Conservation (phyloP, 2,888 invertebrate genomes). For the Pammene fasciana region DNA sequence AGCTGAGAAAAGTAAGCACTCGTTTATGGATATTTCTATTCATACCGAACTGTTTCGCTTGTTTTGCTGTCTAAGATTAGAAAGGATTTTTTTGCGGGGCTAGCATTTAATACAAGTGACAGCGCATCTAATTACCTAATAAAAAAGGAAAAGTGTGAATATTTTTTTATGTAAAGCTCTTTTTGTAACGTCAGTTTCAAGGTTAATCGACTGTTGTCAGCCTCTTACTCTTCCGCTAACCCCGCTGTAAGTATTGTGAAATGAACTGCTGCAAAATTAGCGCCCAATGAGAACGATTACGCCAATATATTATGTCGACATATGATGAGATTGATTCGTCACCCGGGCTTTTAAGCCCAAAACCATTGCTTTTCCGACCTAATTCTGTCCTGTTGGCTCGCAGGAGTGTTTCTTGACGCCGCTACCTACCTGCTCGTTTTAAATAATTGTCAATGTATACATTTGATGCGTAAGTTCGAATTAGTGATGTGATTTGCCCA, state of each 20-base stretch:
- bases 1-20: neutral
- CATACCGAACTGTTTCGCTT: neutral
- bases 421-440: neutral
- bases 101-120: neutral
- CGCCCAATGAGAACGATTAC: conserved; percentile 4
- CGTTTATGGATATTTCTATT: too few relatives aligned
- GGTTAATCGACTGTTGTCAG: too few relatives aligned
- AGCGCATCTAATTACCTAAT: neutral
- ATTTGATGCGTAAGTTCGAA: conserved; percentile 7
- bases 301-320: conserved; percentile 8
- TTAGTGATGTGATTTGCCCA: conserved; percentile 41
- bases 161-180: too few relatives aligned
- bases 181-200: too few relatives aligned
- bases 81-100: neutral
- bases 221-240: neutral
- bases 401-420: conserved; percentile 12
- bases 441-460: neutral
- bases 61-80: neutral
- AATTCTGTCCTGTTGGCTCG: conserved; percentile 9
- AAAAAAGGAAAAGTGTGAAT: too few relatives aligned
- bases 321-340: conserved; percentile 12
- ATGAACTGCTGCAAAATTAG: conserved; percentile 6
- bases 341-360: conserved; percentile 10
- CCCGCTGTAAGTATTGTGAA: conserved; percentile 4
- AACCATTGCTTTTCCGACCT: conserved; percentile 12